Conservation (phyloP, 2,797 vertebrate genomes). For the Siniperca scherzeri region DNA sequence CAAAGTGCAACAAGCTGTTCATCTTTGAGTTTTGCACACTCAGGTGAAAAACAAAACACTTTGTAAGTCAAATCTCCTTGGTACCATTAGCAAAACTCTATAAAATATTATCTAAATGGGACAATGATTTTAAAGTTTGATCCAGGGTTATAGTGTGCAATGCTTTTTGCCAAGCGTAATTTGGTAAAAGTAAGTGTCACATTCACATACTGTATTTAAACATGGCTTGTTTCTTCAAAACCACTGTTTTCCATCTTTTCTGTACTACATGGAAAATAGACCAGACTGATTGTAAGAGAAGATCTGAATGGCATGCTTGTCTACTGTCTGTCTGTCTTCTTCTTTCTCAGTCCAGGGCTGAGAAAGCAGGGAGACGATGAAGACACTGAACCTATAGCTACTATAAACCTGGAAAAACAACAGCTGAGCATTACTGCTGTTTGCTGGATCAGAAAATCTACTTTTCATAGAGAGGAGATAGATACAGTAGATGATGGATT, state of each 20-base stretch:
- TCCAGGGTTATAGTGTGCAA: background rate
- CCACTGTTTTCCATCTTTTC: slow-evolving; percentile 33
- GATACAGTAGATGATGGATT: slow-evolving; percentile 1
- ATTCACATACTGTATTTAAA: background rate
- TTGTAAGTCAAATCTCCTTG: background rate
- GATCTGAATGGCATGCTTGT: slow-evolving; percentile 72
- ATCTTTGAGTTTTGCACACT: background rate
- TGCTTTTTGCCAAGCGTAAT: slow-evolving; percentile 11
- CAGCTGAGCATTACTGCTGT: background rate
- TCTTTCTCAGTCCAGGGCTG: slow-evolving; percentile 15
- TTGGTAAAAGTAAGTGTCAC: background rate
- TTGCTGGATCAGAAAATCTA: background rate
- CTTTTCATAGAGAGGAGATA: background rate
- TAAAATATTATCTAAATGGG: background rate
- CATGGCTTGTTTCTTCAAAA: slow-evolving; percentile 21
- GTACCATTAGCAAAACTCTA: background rate
- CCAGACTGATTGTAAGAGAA: slow-evolving; percentile 55
- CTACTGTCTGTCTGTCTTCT: slow-evolving; percentile 45
- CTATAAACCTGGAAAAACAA: background rate
- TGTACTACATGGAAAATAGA: slow-evolving; percentile 42
- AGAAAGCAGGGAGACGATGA: slow-evolving; percentile 36
- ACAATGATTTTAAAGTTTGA: background rate
- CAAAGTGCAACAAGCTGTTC: slow-evolving; percentile 36
- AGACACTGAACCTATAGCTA: slow-evolving; percentile 30
- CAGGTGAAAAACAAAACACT: background rate